phyloP scores from a whole-genome alignment of 2,797 vertebrate species.

The Thripadectes ignobilis region DNA sequence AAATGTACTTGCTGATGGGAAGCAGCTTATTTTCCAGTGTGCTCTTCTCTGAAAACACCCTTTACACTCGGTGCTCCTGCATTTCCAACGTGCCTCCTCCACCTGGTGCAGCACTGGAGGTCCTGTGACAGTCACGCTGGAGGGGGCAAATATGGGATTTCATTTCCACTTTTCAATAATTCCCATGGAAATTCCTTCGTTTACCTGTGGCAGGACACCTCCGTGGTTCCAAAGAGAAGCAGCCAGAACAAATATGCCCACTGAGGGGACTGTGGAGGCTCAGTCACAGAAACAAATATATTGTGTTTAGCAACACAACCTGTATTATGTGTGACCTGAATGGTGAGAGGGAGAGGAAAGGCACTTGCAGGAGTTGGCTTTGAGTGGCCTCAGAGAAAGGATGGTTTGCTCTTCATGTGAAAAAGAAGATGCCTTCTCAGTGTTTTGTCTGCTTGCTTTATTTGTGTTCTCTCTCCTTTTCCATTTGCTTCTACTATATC shows the following conservation, averaged over 20 bases:
- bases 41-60: neutral
- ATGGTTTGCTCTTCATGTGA: neutral
- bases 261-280: neutral
- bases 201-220: neutral
- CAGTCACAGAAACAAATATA: neutral
- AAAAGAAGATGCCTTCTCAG: neutral
- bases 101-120: neutral
- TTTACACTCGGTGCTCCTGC: neutral
- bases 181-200: neutral
- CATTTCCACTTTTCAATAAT: neutral
- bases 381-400: neutral
- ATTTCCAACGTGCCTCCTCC: neutral
- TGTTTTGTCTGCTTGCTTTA: neutral
- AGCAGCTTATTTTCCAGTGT: slow-evolving; percentile 53
- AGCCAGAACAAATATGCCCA: neutral
- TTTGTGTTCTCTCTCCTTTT: neutral
- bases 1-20: slow-evolving; percentile 53
- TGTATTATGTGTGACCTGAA: neutral
- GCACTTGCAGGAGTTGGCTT: neutral
- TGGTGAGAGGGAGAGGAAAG: neutral
- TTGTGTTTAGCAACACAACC: neutral
- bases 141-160: neutral
- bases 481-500: neutral
- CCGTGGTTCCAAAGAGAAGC: neutral
- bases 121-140: neutral